These are phyloP conservation scores for Platanista minor DNA, from an alignment of 2,113 vertebrate genomes.

Conservation along the genomic window DNA sequence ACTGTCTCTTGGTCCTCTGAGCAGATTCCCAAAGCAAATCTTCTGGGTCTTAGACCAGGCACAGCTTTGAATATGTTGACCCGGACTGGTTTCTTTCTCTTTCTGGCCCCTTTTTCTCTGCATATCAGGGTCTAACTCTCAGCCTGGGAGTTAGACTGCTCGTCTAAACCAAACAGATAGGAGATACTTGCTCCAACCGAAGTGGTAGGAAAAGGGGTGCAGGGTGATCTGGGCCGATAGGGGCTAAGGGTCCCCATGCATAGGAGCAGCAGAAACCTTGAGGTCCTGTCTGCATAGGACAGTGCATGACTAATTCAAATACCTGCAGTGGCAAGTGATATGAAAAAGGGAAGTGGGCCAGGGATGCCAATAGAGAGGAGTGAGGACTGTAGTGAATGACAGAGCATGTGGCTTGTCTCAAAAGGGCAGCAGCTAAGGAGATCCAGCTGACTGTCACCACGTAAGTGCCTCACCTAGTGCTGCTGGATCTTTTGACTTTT, in stretches of 20 bases:
- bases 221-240: neutral
- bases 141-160: neutral
- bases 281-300: neutral
- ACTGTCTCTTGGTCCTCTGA: neutral
- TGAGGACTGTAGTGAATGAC: neutral
- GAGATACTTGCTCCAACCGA: neutral
- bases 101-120: neutral
- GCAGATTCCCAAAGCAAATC: neutral
- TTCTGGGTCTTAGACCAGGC: rapidly evolving
- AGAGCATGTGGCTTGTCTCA: neutral
- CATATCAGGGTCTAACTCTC: neutral
- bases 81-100: neutral
- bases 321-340: neutral
- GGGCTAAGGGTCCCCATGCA: neutral
- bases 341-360: neutral
- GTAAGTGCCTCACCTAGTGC: neutral
- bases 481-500: neutral
- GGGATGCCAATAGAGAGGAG: neutral
- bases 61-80: neutral
- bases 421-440: neutral
- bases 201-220: neutral
- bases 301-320: neutral
- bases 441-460: neutral
- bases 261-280: neutral
- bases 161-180: neutral